Evolutionary conservation across 2,888 invertebrate species (phyloP), one percentile per base, ranked within the genome.

Genomic region (Elgonia sp.): DNA sequence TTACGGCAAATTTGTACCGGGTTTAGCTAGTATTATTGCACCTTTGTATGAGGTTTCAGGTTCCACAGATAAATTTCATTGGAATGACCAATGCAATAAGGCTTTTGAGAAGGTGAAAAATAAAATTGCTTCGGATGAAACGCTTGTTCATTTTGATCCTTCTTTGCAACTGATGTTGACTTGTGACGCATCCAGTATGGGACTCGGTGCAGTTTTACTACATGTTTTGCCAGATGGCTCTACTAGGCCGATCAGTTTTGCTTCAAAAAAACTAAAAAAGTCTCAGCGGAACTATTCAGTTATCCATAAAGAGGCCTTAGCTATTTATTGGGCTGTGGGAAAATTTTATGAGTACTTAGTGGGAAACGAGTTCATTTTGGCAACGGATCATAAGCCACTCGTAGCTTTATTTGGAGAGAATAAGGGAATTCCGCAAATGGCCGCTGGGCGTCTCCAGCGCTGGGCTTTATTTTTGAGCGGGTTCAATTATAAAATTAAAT

Each of bases 321-420:
- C 93, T 8, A 93, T 94, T 84, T 92, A 91, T 85, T 94, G 92
- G 91, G 92, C 91, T 0, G 90, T 93, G 6, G 91, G 90, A 46
- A 92, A 91, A 62, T 94, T 93, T 89, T 92, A 93, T 88, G 92
- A 94, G 80, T 94, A 93, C 91, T 89, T 94, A 72, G 84, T 90
- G 62, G 93, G 93, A 8, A 90, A 90, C 8, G 80, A 90, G 42
- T 94, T 94, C 90, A 90, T 86, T 5, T 75, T 94, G 5, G 76
- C 81, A 16, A 91, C 92, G 0, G 93, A 94, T 86, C 93, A 94
- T 79, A 93, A 93, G 76, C 93, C 92, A 7, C 82, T 93, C 16
- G 20, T 85, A 7, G 88, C 84, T 6, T 72, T 88, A 29, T 88
- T 88, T 46, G 86, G 86, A 12, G 86, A 89, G 53, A 12, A 88